Evolutionary conservation across 2,113 vertebrate genomes (phyloP).

Genomic region (human): GRCh38 chr17:79900501-79901000

Average conservation of each 20-base stretch:
- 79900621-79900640: rapidly evolving
- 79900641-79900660: rapidly evolving
- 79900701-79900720: neutral
- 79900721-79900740: neutral
- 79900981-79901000: too few species aligned
- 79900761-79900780: neutral
- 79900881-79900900: too few species aligned
- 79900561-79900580: neutral
- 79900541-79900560: too few species aligned
- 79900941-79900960: too few species aligned
- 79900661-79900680: rapidly evolving
- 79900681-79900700: rapidly evolving
- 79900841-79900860: too few species aligned
- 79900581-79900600: neutral
- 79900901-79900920: too few species aligned
- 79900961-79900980: too few species aligned
- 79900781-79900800: rapidly evolving
- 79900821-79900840: too few species aligned
- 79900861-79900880: too few species aligned
- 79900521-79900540: neutral
- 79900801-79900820: too few species aligned
- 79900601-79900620: rapidly evolving
- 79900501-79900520: neutral
- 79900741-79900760: neutral
- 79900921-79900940: too few species aligned